These are phyloP conservation scores for Otus sunia DNA, from an alignment of 2,113 vertebrate genomes.

Conservation along the genomic window DNA sequence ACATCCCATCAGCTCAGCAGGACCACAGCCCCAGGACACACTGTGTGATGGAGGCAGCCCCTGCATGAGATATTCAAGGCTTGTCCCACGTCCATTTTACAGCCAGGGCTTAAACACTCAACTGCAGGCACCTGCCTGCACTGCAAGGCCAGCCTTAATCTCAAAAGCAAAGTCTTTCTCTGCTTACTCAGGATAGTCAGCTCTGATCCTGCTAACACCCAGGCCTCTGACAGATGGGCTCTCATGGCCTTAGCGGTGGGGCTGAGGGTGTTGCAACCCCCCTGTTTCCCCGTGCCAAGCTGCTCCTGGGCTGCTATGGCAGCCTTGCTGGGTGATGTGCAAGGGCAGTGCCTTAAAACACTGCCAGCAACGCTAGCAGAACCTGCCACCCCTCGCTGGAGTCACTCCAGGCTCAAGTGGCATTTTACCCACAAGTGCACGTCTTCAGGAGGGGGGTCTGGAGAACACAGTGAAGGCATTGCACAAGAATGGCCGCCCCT, in stretches of 20 bases:
- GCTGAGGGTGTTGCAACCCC: background rate
- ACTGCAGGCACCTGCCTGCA: background rate
- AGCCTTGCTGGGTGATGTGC: background rate
- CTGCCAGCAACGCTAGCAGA: background rate
- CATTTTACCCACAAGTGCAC: background rate
- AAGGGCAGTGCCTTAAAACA: background rate
- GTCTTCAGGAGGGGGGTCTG: rapidly evolving
- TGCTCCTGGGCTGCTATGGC: rapidly evolving
- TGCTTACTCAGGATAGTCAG: background rate
- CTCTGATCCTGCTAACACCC: background rate
- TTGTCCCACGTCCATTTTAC: rapidly evolving
- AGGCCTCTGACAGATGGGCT: background rate
- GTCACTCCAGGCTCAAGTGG: background rate
- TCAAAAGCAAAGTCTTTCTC: background rate
- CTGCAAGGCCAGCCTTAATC: background rate
- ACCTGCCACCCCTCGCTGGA: background rate
- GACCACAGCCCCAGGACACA: background rate
- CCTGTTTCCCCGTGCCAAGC: background rate
- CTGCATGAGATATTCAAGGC: background rate
- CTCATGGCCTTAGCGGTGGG: background rate
- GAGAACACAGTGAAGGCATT: background rate
- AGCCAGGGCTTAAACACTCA: background rate
- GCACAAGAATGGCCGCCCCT: background rate
- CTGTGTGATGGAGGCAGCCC: background rate
- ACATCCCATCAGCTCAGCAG: background rate